Base-by-base conservation (phyloP, 2,113 vertebrate species). In the Melanostigma gelatinosum region DNA sequence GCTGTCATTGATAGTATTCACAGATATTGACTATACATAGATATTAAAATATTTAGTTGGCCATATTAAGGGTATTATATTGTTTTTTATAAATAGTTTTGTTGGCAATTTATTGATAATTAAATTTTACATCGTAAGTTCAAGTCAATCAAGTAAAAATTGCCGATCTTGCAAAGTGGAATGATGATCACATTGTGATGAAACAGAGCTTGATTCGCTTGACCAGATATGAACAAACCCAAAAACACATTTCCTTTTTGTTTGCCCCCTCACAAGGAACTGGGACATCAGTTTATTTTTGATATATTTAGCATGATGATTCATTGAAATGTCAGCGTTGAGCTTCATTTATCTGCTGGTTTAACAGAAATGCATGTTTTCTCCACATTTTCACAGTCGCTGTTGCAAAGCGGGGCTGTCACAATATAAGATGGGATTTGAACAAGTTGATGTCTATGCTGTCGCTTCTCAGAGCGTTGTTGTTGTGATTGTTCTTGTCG, bases 331-430 rank as follows among this genome's bases (percentile, higher is more conserved):
- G 29, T 58, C 32, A 61, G 20, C 2, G 9, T 29, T 34, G 18
- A 20, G 18, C 34, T 67, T 79, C 40, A 62, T 24, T 27, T 12
- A 8, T 32, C 20, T 29, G 20, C 9, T 46, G 48, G 48, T 50
- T 20, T 50, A 50, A 79, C 18, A 72, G 18, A 58, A 61, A 42
- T 15, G 20, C 48, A 46, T 55, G 27, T 46, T 48, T 71, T 46
- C 13, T 32, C 27, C n/a, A 24, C 20, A 69, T 52, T 68, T 44
- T 48, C n/a, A 15, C 46, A 50, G 16, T 20, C 46, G 46, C 48
- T 61, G 38, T 66, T 44, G 22, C 40, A 66, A 61, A 46, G n/a
- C 44, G 22, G 54, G 18, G 13, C 74, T 77, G n/a, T 81, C 29
- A 38, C 29, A 18, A 36, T 54, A 80, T 20, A 15, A 69, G 18